A percentile compares a stretch with the other conserved stretches of the same genome.
Conservation (phyloP, 2,113 vertebrate genomes). For the Cyphomyrus plagiostoma region DNA sequence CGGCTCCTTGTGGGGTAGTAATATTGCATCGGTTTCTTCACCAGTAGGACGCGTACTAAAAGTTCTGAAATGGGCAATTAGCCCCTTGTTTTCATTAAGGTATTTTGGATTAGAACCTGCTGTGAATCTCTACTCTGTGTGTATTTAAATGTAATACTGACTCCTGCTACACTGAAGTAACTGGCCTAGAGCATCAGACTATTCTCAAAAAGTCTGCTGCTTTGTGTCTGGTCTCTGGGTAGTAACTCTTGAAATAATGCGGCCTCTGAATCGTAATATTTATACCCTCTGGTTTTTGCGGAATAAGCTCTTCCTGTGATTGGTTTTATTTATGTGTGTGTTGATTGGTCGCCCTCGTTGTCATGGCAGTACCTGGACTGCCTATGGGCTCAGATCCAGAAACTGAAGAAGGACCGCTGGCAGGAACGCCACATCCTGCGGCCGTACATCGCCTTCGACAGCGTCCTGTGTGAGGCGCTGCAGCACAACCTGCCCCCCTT, state of each 20-base stretch:
- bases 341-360: no score
- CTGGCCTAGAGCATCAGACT: background rate
- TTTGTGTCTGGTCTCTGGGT: background rate
- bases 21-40: background rate
- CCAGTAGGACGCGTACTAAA: background rate
- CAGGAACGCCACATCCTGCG: constrained; percentile 92
- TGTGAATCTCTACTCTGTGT: background rate
- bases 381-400: constrained; percentile 97
- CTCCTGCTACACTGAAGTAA: background rate
- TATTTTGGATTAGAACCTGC: background rate
- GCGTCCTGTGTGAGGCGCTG: constrained; percentile 90
- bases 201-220: background rate
- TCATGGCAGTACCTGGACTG: constrained; percentile 87
- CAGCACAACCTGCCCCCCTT: constrained; percentile 98
- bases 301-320: background rate
- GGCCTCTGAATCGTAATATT: background rate
- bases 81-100: background rate
- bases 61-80: background rate
- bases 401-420: constrained; percentile 94
- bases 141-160: background rate
- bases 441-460: constrained; percentile 96
- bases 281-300: background rate
- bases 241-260: background rate
- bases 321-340: background rate
- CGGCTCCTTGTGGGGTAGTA: background rate